Conservation (phyloP, 2,797 vertebrate genomes). For the Eospalax fontanierii region DNA sequence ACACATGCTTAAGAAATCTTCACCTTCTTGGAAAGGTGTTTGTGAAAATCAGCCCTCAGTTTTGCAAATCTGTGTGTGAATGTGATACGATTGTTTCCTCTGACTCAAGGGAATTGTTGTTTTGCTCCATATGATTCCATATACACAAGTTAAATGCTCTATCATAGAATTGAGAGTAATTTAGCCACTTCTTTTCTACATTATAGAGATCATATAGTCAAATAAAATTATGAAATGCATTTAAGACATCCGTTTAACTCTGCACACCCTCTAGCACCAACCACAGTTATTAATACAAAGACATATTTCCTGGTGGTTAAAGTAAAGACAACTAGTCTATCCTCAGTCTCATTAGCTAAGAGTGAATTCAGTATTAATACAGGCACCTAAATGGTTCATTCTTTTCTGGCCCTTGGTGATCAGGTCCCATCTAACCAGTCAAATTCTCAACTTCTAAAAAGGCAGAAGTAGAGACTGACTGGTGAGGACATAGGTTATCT, state of each 20-base stretch:
- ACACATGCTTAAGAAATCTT: neutral
- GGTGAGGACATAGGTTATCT: neutral
- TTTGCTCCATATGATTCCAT: neutral
- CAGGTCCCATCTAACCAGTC: neutral
- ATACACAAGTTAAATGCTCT: neutral
- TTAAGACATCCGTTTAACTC: neutral
- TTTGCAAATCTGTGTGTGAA: neutral
- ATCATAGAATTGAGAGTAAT: neutral
- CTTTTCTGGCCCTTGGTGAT: neutral
- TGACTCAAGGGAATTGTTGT: neutral
- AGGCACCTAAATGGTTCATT: neutral
- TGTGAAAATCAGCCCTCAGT: neutral
- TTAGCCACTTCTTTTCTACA: no score
- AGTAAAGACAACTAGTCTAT: neutral
- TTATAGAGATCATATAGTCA: no score
- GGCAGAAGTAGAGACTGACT: no score
- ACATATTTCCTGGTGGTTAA: no score
- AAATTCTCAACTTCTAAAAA: neutral
- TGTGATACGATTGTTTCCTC: neutral
- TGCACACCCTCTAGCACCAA: neutral
- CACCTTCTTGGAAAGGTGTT: slow-evolving; percentile 18
- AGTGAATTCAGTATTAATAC: neutral
- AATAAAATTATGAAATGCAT: no score
- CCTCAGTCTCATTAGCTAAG: neutral
- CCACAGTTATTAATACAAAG: neutral